A percentile compares a stretch with the other conserved stretches of the same genome.
Evolutionary conservation across 2,888 invertebrate genomes (phyloP).

Genomic region (Sphinx pinastri): DNA sequence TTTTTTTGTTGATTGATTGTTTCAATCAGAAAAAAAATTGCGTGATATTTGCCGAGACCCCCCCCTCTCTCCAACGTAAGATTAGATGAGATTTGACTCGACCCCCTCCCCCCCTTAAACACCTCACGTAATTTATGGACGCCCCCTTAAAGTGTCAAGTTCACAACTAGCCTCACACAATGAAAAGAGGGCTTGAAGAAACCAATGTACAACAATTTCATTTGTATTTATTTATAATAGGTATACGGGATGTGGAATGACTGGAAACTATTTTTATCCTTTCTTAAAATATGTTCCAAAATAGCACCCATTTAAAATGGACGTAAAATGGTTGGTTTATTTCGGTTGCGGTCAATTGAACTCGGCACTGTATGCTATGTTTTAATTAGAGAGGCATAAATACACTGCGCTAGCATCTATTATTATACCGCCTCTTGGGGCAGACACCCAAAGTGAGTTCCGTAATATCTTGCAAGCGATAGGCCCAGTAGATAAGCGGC

Average conservation of each 20-base stretch:
- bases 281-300: neutral
- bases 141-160: too few species aligned
- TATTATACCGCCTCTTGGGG: neutral
- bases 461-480: neutral
- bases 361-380: neutral
- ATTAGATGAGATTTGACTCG: too few species aligned
- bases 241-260: neutral
- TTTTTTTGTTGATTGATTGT: too few species aligned
- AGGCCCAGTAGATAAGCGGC: neutral
- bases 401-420: neutral
- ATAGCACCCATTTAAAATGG: neutral
- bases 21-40: too few species aligned
- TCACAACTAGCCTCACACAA: too few species aligned
- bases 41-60: too few species aligned
- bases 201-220: neutral
- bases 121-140: too few species aligned
- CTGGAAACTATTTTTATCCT: neutral
- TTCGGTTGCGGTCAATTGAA: conserved; percentile 8
- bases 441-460: too few species aligned
- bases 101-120: too few species aligned
- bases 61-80: too few species aligned
- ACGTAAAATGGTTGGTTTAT: neutral
- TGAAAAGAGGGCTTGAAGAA: neutral
- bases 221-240: neutral
- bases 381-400: neutral